These are phyloP conservation scores for Zaprionus nigranus DNA, from an alignment of 1,140 invertebrate genomes.

Conservation along the genomic window DNA sequence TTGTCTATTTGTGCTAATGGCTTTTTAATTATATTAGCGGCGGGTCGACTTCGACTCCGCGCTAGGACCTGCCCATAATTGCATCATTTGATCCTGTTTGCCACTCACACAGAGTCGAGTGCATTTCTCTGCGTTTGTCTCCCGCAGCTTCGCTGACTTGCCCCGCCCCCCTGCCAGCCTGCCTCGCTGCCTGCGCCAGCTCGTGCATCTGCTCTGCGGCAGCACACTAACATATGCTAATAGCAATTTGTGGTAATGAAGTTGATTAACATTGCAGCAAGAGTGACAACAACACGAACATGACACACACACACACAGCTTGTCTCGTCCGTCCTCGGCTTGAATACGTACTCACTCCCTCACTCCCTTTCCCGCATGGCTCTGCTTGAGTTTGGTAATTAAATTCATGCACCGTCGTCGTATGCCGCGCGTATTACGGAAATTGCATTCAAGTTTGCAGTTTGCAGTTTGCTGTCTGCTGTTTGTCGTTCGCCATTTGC, in stretches of 20 bases:
- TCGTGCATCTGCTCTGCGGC: conserved; percentile 21
- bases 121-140: conserved; percentile 48
- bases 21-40: conserved; percentile 81
- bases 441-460: conserved; percentile 71
- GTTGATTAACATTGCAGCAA: conserved; percentile 81
- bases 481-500: conserved; percentile 31
- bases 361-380: background rate
- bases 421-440: conserved; percentile 60
- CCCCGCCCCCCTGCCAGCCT: too few species aligned
- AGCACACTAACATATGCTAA: conserved; percentile 80
- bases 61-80: conserved; percentile 57
- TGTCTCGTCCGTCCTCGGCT: conserved; percentile 16
- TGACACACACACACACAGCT: conserved; percentile 38
- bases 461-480: conserved; percentile 9
- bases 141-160: conserved; percentile 10
- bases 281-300: conserved; percentile 74
- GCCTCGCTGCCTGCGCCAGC: conserved; percentile 1
- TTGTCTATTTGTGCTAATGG: conserved; percentile 68
- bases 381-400: conserved; percentile 64
- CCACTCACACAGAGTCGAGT: conserved; percentile 50
- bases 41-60: conserved; percentile 64
- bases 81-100: conserved; percentile 78
- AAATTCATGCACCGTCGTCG: conserved; percentile 68
- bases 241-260: conserved; percentile 83
- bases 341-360: conserved; percentile 8